phyloP scores from a whole-genome alignment of 2,888 invertebrate genomes.

The Netelia inedita region DNA sequence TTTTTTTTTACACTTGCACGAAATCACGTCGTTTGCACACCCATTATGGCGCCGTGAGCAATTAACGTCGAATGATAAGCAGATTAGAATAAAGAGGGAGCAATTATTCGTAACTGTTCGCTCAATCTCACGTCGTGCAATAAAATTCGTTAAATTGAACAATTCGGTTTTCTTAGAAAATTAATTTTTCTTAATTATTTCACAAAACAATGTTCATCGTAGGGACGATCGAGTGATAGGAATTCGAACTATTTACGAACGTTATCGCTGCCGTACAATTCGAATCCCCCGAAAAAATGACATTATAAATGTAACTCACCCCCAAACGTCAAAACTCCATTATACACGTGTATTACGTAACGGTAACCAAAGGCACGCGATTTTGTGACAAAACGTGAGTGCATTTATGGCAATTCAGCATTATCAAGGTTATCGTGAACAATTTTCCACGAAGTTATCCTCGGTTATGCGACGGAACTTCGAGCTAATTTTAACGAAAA shows the following conservation, averaged over 20 bases:
- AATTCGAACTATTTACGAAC: slow-evolving; percentile 6
- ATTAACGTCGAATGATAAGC: slow-evolving; percentile 64
- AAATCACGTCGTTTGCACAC: slow-evolving; percentile 36
- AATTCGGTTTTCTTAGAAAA: background rate
- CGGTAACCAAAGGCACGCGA: slow-evolving; percentile 53
- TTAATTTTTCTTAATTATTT: background rate
- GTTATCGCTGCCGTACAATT: slow-evolving; percentile 15
- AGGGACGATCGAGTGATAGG: background rate
- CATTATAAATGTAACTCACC: slow-evolving; percentile 34
- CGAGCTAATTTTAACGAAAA: too few relatives aligned
- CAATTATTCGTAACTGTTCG: background rate
- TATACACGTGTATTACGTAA: slow-evolving; percentile 1
- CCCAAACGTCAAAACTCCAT: slow-evolving; percentile 54
- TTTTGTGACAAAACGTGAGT: slow-evolving; percentile 8
- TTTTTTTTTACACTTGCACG: slow-evolving; percentile 25
- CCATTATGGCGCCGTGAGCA: slow-evolving; percentile 34
- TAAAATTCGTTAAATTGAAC: background rate
- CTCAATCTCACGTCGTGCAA: background rate
- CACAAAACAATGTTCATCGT: background rate
- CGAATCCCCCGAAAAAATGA: background rate
- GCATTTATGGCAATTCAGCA: slow-evolving; percentile 29
- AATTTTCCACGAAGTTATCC: slow-evolving; percentile 5
- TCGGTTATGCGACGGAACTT: slow-evolving; percentile 1
- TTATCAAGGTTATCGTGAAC: slow-evolving; percentile 45
- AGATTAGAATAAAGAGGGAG: slow-evolving; percentile 24